A percentile compares a stretch with the other conserved stretches of the same genome.
phyloP scores from a whole-genome alignment of 2,888 invertebrate genomes.

The Sipha maydis region DNA sequence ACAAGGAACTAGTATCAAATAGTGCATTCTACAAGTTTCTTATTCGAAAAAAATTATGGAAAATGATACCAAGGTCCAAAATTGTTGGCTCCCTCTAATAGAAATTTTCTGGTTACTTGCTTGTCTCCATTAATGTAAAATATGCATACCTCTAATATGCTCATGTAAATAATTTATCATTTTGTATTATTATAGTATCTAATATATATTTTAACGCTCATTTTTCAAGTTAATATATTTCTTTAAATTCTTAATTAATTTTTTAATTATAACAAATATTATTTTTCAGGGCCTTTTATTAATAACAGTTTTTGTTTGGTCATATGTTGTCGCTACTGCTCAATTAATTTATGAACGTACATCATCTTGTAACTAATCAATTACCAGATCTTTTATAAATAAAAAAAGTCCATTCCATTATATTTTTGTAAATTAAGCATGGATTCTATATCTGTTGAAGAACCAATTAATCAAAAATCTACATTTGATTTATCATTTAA shows the following conservation, averaged over 20 bases:
- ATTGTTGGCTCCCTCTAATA: too few relatives aligned
- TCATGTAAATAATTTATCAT: too few relatives aligned
- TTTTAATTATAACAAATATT: not conserved
- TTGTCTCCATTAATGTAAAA: too few relatives aligned
- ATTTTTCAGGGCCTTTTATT: constrained; percentile 44
- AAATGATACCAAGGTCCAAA: too few relatives aligned
- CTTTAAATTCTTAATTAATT: not conserved
- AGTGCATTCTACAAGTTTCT: too few relatives aligned
- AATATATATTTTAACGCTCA: too few relatives aligned
- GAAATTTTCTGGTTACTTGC: too few relatives aligned
- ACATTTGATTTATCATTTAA: constrained; percentile 57
- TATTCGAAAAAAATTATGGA: too few relatives aligned
- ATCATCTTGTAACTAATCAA: constrained; percentile 27
- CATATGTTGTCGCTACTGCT: constrained; percentile 56
- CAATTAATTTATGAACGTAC: constrained; percentile 43
- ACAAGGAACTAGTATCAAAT: too few relatives aligned
- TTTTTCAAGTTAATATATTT: not conserved
- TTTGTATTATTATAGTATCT: too few relatives aligned
- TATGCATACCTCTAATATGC: too few relatives aligned
- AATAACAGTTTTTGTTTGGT: constrained; percentile 36
- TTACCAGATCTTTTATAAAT: not conserved
- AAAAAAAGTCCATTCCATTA: not conserved
- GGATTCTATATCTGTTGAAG: not conserved
- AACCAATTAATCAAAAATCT: constrained; percentile 28
- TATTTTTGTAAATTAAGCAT: not conserved